Evolutionary conservation across 2,113 vertebrate genomes (phyloP).

Genomic region (Hippocampus zosterae): DNA sequence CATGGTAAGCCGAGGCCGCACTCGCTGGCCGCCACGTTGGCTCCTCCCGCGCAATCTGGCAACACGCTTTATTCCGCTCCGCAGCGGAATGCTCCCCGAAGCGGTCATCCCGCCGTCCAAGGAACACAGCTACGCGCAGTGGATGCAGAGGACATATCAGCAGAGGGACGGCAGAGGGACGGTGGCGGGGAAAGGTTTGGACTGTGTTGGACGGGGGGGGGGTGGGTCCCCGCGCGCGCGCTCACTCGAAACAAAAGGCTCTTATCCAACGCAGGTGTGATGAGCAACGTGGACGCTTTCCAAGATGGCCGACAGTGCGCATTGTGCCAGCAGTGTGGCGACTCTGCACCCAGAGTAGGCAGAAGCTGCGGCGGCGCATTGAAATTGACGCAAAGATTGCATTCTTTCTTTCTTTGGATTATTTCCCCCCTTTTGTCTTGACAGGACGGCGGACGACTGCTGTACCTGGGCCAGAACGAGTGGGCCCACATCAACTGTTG

Average conservation of each 20-base stretch:
- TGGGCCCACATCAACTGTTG: slow-evolving; percentile 92
- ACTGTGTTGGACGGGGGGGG: background rate
- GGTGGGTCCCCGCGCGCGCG: no score
- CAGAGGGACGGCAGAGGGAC: slow-evolving; percentile 20
- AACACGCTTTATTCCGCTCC: background rate
- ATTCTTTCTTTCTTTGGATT: no score
- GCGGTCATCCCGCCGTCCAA: slow-evolving; percentile 83
- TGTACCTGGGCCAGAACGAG: slow-evolving; percentile 89
- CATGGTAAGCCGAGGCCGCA: slow-evolving; percentile 63
- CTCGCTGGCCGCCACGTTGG: background rate
- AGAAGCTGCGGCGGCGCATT: background rate
- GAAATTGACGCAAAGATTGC: background rate
- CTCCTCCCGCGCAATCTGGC: background rate
- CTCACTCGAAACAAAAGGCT: background rate
- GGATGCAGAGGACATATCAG: slow-evolving; percentile 75
- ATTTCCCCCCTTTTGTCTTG: background rate
- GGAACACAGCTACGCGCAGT: slow-evolving; percentile 88
- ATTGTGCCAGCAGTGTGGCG: slow-evolving; percentile 81
- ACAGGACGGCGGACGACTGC: slow-evolving; percentile 82
- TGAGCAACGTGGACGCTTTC: slow-evolving; percentile 28
- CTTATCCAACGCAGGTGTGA: slow-evolving; percentile 40
- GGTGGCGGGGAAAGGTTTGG: slow-evolving; percentile 42
- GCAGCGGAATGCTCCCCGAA: slow-evolving; percentile 82
- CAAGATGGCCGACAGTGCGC: slow-evolving; percentile 80
- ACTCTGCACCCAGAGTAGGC: slow-evolving; percentile 77